These are phyloP conservation scores for Amphibalanus amphitrite DNA, from an alignment of 1,140 invertebrate genomes.

Conservation along the genomic window DNA sequence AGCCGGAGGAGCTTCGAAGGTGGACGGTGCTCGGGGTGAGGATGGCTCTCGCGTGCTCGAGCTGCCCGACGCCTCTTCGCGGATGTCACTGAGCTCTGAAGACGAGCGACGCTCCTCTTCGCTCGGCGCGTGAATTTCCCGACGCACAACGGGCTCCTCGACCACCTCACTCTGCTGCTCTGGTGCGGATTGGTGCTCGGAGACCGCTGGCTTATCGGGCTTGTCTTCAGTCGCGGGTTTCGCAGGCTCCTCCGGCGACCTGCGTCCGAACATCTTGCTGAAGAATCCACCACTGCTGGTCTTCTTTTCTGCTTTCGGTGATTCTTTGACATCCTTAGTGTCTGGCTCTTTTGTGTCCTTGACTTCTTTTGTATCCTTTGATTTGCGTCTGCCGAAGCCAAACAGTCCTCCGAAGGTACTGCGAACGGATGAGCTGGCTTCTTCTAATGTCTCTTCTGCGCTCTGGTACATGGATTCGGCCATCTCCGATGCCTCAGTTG, in stretches of 20 bases:
- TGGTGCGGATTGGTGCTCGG: not conserved
- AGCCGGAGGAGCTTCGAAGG: not conserved
- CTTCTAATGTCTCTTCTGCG: not conserved
- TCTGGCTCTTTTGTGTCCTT: no score
- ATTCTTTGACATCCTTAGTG: not conserved
- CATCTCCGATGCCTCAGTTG: not conserved
- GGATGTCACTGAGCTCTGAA: constrained; percentile 7
- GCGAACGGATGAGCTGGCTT: not conserved
- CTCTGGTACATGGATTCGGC: not conserved
- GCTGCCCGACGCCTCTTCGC: constrained; percentile 1
- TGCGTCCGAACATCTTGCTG: constrained; percentile 11
- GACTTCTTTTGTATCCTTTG: not conserved
- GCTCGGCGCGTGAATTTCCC: not conserved
- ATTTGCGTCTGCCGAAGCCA: not conserved
- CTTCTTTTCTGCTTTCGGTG: constrained; percentile 5
- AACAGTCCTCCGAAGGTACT: not conserved
- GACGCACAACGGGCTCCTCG: not conserved
- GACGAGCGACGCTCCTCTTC: not conserved
- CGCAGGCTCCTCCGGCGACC: not conserved
- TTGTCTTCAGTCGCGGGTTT: not conserved
- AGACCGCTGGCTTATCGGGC: not conserved
- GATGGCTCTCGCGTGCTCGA: not conserved
- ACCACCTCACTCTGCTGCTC: not conserved
- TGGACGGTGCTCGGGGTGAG: not conserved
- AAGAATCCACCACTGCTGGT: constrained; percentile 10